Base-by-base conservation (phyloP, 2,888 invertebrate species). In the Panorpa germanica region DNA sequence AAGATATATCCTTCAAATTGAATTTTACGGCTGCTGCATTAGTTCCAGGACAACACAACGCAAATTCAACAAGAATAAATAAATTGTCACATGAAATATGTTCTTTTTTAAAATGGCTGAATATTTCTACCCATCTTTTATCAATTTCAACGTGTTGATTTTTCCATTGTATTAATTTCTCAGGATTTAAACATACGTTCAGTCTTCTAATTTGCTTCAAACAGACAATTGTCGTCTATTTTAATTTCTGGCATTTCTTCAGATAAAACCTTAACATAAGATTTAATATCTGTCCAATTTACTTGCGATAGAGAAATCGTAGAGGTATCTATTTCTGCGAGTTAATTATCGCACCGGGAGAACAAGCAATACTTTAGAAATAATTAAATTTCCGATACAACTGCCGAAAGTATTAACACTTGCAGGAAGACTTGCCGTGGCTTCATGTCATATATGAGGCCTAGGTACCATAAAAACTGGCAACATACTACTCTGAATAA, bases 51-150 rank as follows among this genome's bases (percentile, higher is more conserved):
- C 39, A 40, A 38, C 38, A 37, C 35, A 40, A 33, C 28, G 34
- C 34, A 37, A 35, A 35, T 38, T 39, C 37, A 33, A 38, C 34
- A 34, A 40, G 34, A 33, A 40, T 29, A 35, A 37, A 32, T 38
- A 39, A 38, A 40, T 40, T 40, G 37, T 37, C 35, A 35, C 36
- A 33, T 33, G 32, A 35, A 35, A 40, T 40, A 32, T 39, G 34
- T 38, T 41, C 38, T 33, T 35, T 34, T 37, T 34, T 35, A 20
- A 37, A 37, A 37, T 31, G 32, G 30, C 16, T 35, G 17, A 37
- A 35, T 29, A 39, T 36, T 26, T 37, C 38, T 31, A 33, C 34
- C 35, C 38, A 39, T 35, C 34, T 39, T 36, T 38, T 34, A 32
- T 37, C 38, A 36, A 37, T 28, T 34, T 32, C 34, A 28, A 39